Evolutionary conservation across 92 coral and sea anemone genomes (phyloP).

Genomic region (Parazoanthus darwini): DNA sequence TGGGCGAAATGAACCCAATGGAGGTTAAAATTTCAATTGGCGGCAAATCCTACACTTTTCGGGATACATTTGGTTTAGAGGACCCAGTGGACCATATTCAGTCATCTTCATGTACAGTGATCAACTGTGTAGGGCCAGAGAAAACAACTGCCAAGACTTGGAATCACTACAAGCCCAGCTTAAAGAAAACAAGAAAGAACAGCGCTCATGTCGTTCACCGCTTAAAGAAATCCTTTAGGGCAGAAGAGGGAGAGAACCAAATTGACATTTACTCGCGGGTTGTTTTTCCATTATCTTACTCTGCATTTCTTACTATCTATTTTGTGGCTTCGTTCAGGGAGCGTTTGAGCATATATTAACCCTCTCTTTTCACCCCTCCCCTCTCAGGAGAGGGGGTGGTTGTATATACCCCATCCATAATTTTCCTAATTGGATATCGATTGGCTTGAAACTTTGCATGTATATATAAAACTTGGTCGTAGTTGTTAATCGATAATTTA

Average conservation of each 20-base stretch:
- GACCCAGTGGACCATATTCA: constrained; percentile 34
- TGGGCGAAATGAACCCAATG: constrained; percentile 62
- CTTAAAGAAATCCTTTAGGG: constrained; percentile 54
- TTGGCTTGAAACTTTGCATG: too few relatives aligned
- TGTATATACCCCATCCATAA: too few relatives aligned
- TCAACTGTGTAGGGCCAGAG: constrained; percentile 45
- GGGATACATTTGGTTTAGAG: constrained; percentile 56
- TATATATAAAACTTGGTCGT: too few relatives aligned
- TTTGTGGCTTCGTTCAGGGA: constrained; percentile 35
- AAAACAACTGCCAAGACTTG: constrained; percentile 63
- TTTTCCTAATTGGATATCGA: too few relatives aligned
- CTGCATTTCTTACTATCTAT: constrained; percentile 61
- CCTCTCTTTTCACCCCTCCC: too few relatives aligned
- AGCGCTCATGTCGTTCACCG: constrained; percentile 39
- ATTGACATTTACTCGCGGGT: constrained; percentile 75
- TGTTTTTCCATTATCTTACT: constrained; percentile 72
- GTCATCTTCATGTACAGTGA: constrained; percentile 46
- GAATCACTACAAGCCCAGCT: constrained; percentile 70
- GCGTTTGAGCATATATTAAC: neutral
- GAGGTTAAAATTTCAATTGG: constrained; percentile 79
- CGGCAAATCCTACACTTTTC: constrained; percentile 72
- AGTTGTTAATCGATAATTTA: too few relatives aligned
- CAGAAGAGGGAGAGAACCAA: constrained; percentile 63
- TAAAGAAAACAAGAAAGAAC: constrained; percentile 31
- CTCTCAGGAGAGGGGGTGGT: too few relatives aligned